Evolutionary conservation across 2,888 invertebrate genomes (phyloP).

Genomic region (Brachylomia viminalis): DNA sequence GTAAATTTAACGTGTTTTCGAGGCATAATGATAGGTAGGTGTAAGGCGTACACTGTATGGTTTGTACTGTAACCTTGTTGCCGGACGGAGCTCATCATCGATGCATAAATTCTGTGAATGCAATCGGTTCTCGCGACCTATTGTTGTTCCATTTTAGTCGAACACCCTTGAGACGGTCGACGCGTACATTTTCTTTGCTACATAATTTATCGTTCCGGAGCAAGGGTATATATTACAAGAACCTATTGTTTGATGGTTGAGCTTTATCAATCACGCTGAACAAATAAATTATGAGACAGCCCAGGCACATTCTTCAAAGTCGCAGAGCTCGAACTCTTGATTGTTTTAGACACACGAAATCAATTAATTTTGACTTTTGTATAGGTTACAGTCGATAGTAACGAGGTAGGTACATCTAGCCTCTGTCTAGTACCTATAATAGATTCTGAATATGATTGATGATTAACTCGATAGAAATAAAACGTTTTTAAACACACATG

Average conservation of each 20-base stretch:
- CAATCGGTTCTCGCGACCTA: constrained; percentile 69
- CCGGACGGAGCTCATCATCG: constrained; percentile 67
- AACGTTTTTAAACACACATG: constrained; percentile 1
- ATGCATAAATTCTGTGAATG: constrained; percentile 79
- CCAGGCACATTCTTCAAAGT: constrained; percentile 53
- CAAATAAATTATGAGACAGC: constrained; percentile 60
- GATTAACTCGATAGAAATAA: background rate
- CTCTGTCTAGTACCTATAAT: constrained; percentile 8
- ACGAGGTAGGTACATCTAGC: background rate
- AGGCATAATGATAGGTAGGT: constrained; percentile 28
- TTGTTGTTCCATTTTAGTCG: constrained; percentile 75
- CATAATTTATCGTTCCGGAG: constrained; percentile 62
- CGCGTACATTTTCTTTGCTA: constrained; percentile 52
- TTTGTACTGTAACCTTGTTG: constrained; percentile 51
- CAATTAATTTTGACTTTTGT: constrained; percentile 55
- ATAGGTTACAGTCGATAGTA: constrained; percentile 26
- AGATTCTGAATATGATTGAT: background rate
- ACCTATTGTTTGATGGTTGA: constrained; percentile 57
- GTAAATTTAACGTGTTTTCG: constrained; percentile 58
- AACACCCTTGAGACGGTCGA: constrained; percentile 65
- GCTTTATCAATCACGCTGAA: constrained; percentile 56
- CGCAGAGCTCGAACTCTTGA: constrained; percentile 34
- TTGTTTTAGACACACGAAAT: constrained; percentile 45
- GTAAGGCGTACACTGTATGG: constrained; percentile 25
- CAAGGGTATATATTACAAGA: constrained; percentile 39